These are phyloP conservation scores for Saccopteryx bilineata DNA, from an alignment of 2,113 vertebrate genomes.

Conservation along the genomic window DNA sequence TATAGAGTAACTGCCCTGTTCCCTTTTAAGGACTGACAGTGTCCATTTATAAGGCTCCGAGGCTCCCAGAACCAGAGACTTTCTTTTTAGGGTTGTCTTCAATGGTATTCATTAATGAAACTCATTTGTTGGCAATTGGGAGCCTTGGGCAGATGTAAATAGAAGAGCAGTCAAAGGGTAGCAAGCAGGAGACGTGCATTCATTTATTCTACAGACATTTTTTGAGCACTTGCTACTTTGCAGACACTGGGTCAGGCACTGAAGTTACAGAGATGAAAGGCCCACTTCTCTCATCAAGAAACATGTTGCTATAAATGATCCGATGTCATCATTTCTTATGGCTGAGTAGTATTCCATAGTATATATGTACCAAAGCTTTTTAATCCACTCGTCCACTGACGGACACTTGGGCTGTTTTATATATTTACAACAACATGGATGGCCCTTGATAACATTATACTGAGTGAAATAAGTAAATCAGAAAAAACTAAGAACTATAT, in stretches of 20 bases:
- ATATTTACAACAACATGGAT: too few species aligned
- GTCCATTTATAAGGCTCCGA: background rate
- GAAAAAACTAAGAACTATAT: too few species aligned
- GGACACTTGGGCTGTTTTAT: too few species aligned
- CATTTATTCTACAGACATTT: background rate
- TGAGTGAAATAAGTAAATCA: too few species aligned
- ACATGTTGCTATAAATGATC: too few species aligned
- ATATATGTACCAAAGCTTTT: too few species aligned
- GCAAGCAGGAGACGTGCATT: background rate
- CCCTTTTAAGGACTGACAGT: background rate
- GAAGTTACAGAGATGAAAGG: background rate
- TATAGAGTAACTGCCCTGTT: background rate
- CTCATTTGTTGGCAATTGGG: background rate
- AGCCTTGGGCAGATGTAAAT: background rate
- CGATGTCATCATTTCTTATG: too few species aligned
- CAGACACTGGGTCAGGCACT: background rate
- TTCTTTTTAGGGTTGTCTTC: background rate
- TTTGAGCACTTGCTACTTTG: background rate
- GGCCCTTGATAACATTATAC: too few species aligned
- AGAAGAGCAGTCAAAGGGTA: background rate
- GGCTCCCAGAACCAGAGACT: background rate
- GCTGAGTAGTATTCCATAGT: too few species aligned
- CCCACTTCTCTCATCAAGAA: background rate
- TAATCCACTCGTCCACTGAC: too few species aligned
- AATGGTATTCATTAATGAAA: background rate